Evolutionary conservation across 2,113 vertebrate species (phyloP).

Genomic region (Heterotilapia buettikoferi): DNA sequence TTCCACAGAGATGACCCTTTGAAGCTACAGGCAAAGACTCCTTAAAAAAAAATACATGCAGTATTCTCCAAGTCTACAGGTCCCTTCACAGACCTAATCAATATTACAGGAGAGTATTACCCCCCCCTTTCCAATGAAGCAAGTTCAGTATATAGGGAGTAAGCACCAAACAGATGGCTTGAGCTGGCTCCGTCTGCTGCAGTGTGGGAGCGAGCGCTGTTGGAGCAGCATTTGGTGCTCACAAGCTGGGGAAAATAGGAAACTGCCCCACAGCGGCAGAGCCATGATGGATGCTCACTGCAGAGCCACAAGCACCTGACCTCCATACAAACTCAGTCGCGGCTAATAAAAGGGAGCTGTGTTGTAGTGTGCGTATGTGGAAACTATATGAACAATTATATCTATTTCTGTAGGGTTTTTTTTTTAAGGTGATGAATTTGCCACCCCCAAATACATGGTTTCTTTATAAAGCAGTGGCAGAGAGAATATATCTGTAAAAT

Average conservation of each 20-base stretch:
- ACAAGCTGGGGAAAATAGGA: conserved; percentile 53
- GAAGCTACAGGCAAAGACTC: background rate
- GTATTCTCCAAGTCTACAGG: background rate
- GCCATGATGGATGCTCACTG: conserved; percentile 72
- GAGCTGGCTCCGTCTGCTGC: conserved; percentile 48
- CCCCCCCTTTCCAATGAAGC: background rate
- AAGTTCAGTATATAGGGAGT: background rate
- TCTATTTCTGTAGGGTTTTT: background rate
- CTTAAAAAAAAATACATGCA: background rate
- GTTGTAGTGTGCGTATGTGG: background rate
- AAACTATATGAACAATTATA: background rate
- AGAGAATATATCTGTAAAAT: background rate
- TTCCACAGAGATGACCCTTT: background rate
- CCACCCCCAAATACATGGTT: background rate
- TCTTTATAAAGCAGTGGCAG: background rate
- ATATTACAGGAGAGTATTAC: conserved; percentile 16
- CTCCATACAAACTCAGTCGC: conserved; percentile 59
- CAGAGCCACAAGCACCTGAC: conserved; percentile 64
- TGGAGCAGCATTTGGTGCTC: conserved; percentile 50
- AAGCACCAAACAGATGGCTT: conserved; percentile 63
- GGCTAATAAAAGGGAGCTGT: conserved; percentile 30
- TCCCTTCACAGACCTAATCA: conserved; percentile 15
- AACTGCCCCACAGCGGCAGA: conserved; percentile 61
- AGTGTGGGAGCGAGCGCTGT: conserved; percentile 26
- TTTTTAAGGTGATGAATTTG: background rate